These are phyloP conservation scores for Karalla daura DNA, from an alignment of 2,797 vertebrate genomes.

Conservation along the genomic window DNA sequence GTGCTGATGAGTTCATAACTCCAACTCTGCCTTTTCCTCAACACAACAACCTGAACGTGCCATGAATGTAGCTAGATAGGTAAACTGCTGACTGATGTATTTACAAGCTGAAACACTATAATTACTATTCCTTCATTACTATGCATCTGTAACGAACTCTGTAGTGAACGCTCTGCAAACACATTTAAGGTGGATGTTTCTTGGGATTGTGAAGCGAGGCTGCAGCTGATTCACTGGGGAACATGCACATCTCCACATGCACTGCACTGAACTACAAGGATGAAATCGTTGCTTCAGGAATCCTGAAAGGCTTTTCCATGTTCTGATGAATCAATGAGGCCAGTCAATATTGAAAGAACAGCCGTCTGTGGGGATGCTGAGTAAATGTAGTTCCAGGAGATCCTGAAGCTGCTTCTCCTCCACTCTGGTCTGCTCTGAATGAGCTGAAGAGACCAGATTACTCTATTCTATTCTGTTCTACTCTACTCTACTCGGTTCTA, in stretches of 20 bases:
- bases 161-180: constrained; percentile 11
- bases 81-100: constrained; percentile 18
- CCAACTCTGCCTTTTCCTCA: too few species aligned
- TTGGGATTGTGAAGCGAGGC: constrained; percentile 18
- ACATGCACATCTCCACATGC: constrained; percentile 46
- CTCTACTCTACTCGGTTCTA: constrained; percentile 25
- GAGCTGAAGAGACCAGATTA: too few species aligned
- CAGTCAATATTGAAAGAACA: constrained; percentile 67
- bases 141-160: constrained; percentile 1
- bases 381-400: constrained; percentile 40
- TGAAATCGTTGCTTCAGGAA: constrained; percentile 63
- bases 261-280: constrained; percentile 61
- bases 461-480: constrained; percentile 36
- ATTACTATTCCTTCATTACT: not conserved
- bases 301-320: constrained; percentile 63
- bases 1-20: too few species aligned
- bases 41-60: too few species aligned
- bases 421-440: constrained; percentile 25
- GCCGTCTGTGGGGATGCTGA: constrained; percentile 33
- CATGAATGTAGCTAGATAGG: too few species aligned
- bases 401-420: constrained; percentile 47
- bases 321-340: constrained; percentile 67
- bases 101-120: constrained; percentile 3
- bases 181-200: constrained; percentile 29
- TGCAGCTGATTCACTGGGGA: constrained; percentile 31